phyloP scores from a whole-genome alignment of 1,140 invertebrate species.

The Sarcophaga bullata region DNA sequence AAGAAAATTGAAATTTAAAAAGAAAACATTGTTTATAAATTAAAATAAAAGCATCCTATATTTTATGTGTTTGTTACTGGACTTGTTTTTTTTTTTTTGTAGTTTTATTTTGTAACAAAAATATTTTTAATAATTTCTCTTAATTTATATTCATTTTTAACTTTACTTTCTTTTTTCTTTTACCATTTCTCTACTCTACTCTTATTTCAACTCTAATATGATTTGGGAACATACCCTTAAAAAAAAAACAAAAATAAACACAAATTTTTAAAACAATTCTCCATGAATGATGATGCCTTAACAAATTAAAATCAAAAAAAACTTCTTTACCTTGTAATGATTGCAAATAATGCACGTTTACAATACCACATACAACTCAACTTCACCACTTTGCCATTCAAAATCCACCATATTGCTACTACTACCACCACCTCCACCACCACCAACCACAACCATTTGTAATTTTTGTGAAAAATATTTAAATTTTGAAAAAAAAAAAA shows the following conservation, averaged over 20 bases:
- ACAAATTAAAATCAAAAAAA: too few relatives aligned
- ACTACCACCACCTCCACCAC: background rate
- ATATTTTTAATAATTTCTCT: background rate
- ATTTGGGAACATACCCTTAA: slow-evolving; percentile 1
- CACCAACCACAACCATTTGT: background rate
- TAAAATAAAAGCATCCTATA: too few relatives aligned
- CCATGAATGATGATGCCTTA: too few relatives aligned
- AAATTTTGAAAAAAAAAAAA: background rate
- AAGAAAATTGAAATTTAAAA: background rate
- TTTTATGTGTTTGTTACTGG: background rate
- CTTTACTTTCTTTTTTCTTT: slow-evolving; percentile 9
- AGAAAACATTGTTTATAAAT: too few relatives aligned
- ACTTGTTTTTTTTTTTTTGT: background rate
- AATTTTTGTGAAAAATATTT: background rate
- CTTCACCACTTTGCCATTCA: background rate
- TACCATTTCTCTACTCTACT: slow-evolving; percentile 30
- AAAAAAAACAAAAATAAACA: background rate
- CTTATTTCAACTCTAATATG: background rate
- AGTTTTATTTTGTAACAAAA: background rate
- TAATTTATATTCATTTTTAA: background rate
- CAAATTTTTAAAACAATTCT: too few relatives aligned
- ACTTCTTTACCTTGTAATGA: too few relatives aligned
- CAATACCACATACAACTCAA: too few relatives aligned
- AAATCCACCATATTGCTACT: too few relatives aligned
- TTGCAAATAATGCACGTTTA: too few relatives aligned